Evolutionary conservation across 2,797 vertebrate species (phyloP).

Genomic region (Micromesistius poutassou): DNA sequence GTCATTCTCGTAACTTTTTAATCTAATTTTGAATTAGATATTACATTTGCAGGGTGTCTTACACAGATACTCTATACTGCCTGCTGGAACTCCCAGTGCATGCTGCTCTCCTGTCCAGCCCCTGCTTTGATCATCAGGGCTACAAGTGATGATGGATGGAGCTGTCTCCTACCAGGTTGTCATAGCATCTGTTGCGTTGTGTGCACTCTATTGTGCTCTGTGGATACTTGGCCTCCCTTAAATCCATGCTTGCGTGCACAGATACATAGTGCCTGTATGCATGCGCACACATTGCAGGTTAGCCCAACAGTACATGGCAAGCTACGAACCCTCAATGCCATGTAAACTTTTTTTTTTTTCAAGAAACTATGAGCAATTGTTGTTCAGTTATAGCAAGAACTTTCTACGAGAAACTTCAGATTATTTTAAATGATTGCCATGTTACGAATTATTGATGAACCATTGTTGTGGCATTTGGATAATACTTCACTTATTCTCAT

Average conservation of each 20-base stretch:
- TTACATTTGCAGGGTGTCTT: neutral
- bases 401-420: neutral
- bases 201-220: slow-evolving; percentile 46
- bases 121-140: slow-evolving; percentile 62
- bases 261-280: slow-evolving; percentile 14
- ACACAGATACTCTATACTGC: slow-evolving; percentile 23
- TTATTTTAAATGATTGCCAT: slow-evolving; percentile 7
- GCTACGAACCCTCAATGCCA: neutral
- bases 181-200: slow-evolving; percentile 65
- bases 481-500: slow-evolving; percentile 21
- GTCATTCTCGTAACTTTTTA: neutral
- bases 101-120: slow-evolving; percentile 52
- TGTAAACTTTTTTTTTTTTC: neutral
- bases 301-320: neutral
- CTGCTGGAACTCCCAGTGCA: slow-evolving; percentile 44
- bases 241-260: slow-evolving; percentile 32
- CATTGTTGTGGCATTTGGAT: neutral
- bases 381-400: slow-evolving; percentile 19
- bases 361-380: neutral
- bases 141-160: slow-evolving; percentile 67
- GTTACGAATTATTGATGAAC: slow-evolving; percentile 17
- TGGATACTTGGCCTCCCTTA: slow-evolving; percentile 17
- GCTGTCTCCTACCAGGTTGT: slow-evolving; percentile 65
- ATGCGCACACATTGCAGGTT: neutral
- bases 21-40: neutral